Evolutionary conservation across 92 coral and sea anemone species (phyloP), one percentile per base, ranked within the genome.

Genomic region (Parazoanthus swiftii): DNA sequence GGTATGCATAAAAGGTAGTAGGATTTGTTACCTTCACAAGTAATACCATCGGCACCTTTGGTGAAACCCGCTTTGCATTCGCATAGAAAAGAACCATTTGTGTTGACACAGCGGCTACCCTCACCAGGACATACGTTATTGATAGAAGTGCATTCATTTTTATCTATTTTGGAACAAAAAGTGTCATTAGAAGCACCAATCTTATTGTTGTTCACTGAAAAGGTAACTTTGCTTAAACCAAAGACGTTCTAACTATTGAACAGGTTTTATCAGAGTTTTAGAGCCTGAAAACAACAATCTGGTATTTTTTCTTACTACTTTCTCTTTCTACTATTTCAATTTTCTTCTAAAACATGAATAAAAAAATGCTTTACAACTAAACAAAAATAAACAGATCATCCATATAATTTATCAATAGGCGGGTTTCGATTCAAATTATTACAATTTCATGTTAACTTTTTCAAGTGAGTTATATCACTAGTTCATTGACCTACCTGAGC

Each of bases 401-500:
- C 20, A 54, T 54, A 54, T 54, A 18, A 14, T 54, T 54, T 3
- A 18, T 15, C 59, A 13, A 54, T 13, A 54, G 16, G 18, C 4
- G 59, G 3, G 59, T 54, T 54, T 54, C 59, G 20, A 11, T 13
- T 54, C 59, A 54, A 54, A 54, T 54, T 54, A 13, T 51, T 51
- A 16, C 58, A 2, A 11, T 54, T 54, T 1, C 20, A 54, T 54
- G 59, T 54, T 20, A 54, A 54, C 4, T 54, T 54, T 14, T 54
- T 20, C 59, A 54, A 54, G 20, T 54, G 4, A 54, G 26, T 63
- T 8, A 26, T 63, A 63, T 58, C 21, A 18, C 66, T 13, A 1
- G 15, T 58, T 58, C 20, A 33, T 26, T 51, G 11, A 68, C 37
- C 43, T 86, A 89, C 94, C 91, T 59, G 90, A 44, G 59, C 94